phyloP scores from a whole-genome alignment of 2,888 invertebrate species.

The Pseudococcus longispinus region DNA sequence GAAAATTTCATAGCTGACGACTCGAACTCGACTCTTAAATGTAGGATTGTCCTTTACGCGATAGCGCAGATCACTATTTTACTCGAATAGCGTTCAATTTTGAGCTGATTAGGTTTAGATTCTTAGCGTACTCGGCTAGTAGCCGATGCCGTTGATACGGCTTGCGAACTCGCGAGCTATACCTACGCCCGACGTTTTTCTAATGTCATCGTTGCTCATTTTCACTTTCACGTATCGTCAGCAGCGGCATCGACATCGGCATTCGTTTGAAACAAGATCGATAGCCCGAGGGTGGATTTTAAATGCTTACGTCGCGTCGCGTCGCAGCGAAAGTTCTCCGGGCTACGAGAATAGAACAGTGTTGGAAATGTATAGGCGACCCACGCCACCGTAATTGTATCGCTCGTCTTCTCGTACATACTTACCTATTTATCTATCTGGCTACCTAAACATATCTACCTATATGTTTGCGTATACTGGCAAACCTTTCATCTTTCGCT shows the following conservation, averaged over 20 bases:
- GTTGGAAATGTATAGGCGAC: not conserved
- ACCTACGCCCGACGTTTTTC: not conserved
- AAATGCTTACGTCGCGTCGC: conserved; percentile 16
- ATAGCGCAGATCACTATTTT: too few relatives aligned
- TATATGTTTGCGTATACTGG: too few relatives aligned
- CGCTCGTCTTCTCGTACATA: not conserved
- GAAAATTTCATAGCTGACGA: too few relatives aligned
- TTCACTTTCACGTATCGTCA: conserved; percentile 8
- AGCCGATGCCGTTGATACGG: not conserved
- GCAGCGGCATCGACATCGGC: not conserved
- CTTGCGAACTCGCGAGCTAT: not conserved
- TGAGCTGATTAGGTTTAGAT: not conserved
- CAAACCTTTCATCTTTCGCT: too few relatives aligned
- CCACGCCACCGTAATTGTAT: not conserved
- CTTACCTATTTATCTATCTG: not conserved
- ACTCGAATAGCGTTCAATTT: too few relatives aligned
- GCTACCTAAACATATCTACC: not conserved
- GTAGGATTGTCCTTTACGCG: too few relatives aligned
- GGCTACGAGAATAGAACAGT: not conserved
- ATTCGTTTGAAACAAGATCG: conserved; percentile 2
- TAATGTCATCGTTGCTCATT: conserved; percentile 17
- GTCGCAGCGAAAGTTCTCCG: conserved; percentile 21
- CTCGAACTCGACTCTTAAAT: too few relatives aligned
- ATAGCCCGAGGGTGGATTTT: conserved; percentile 16
- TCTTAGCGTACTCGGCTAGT: not conserved